These are phyloP conservation scores for Netelia inedita DNA, from an alignment of 2,888 invertebrate genomes.

Conservation along the genomic window DNA sequence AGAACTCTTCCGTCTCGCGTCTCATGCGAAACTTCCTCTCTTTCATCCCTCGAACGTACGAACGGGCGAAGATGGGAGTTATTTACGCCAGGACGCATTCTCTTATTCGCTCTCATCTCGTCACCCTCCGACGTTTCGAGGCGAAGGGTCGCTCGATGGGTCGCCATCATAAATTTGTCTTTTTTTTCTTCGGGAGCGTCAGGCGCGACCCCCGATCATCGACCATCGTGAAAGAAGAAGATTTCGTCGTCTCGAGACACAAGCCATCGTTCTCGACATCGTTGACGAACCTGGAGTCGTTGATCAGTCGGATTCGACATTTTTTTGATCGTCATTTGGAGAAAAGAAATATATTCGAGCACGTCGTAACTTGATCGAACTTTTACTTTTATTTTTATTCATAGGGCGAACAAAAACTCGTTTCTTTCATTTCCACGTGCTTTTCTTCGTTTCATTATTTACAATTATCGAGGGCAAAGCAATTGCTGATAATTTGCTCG, in stretches of 20 bases:
- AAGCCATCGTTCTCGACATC: too few relatives aligned
- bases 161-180: constrained; percentile 57
- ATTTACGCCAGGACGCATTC: constrained; percentile 74
- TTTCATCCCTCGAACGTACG: constrained; percentile 65
- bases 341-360: too few relatives aligned
- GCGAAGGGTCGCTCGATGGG: constrained; percentile 43
- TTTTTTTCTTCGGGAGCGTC: constrained; percentile 13
- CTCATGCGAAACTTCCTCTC: constrained; percentile 44
- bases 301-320: too few relatives aligned
- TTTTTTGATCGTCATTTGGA: too few relatives aligned
- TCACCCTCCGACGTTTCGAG: constrained; percentile 72
- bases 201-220: constrained; percentile 32
- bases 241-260: background rate
- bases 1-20: constrained; percentile 42
- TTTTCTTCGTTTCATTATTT: background rate
- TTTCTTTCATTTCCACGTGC: background rate
- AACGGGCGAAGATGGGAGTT: constrained; percentile 79
- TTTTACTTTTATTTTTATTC: too few relatives aligned
- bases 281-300: too few relatives aligned
- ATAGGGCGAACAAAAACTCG: too few relatives aligned
- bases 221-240: constrained; percentile 20
- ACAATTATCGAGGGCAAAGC: background rate
- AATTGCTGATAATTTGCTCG: background rate
- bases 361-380: too few relatives aligned
- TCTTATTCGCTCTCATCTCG: constrained; percentile 62